Evolutionary conservation across 1,140 invertebrate genomes (phyloP).

Genomic region (Drosophila prosaltans): DNA sequence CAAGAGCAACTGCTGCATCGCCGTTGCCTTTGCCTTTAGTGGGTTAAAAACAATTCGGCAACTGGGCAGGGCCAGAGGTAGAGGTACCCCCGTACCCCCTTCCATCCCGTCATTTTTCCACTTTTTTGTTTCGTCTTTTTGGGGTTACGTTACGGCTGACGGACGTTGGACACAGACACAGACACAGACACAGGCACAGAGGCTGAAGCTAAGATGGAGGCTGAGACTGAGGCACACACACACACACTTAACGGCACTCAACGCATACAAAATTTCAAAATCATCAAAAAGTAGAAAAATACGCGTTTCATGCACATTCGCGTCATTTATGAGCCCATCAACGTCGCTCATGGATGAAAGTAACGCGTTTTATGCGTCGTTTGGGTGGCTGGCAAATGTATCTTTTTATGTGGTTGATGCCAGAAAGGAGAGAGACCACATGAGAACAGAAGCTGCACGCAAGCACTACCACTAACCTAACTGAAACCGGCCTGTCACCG

Average conservation of each 20-base stretch:
- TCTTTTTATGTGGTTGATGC: constrained; percentile 71
- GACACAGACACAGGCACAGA: background rate
- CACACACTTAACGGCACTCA: constrained; percentile 75
- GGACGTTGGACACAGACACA: constrained; percentile 40
- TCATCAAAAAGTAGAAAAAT: constrained; percentile 82
- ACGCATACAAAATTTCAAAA: constrained; percentile 81
- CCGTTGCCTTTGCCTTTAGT: constrained; percentile 40
- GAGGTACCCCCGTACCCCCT: background rate
- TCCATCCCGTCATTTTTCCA: constrained; percentile 20
- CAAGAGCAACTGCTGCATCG: constrained; percentile 64
- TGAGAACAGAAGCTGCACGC: constrained; percentile 25
- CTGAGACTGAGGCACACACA: constrained; percentile 4
- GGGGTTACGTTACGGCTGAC: constrained; percentile 53
- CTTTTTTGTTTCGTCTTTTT: constrained; percentile 26
- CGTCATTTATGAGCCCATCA: constrained; percentile 82
- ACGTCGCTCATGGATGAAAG: constrained; percentile 82
- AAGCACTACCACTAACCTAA: background rate
- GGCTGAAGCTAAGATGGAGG: background rate
- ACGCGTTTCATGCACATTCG: constrained; percentile 81
- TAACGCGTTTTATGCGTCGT: constrained; percentile 81
- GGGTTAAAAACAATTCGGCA: constrained; percentile 77
- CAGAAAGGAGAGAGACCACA: constrained; percentile 24
- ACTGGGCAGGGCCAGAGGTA: constrained; percentile 14
- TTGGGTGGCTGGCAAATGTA: constrained; percentile 80
- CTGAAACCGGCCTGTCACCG: background rate